Percentiles rank a stretch among this genome's conserved stretches.
These are phyloP conservation scores for Diplosoma virens DNA, from an alignment of 23 tunicate genomes.

Conservation along the genomic window DNA sequence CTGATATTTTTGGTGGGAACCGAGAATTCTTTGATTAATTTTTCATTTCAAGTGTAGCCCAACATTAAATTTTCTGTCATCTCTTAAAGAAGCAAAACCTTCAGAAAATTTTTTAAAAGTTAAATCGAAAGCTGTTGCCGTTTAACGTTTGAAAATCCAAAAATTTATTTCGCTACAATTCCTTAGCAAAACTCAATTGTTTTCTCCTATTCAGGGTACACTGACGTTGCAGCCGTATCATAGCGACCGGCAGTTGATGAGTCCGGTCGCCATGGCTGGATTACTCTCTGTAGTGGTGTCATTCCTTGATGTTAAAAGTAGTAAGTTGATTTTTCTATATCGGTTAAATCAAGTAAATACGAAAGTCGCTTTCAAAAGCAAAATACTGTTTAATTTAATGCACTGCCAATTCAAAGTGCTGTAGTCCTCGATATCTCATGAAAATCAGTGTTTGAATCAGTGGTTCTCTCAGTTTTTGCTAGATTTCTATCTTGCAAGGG, in stretches of 20 bases:
- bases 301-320: conserved; percentile 77
- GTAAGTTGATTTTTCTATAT: conserved; percentile 58
- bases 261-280: conserved; percentile 78
- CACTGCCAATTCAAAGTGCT: not conserved
- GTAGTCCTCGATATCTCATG: not conserved
- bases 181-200: too few relatives aligned
- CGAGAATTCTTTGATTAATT: too few relatives aligned
- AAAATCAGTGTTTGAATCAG: not conserved
- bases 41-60: not conserved
- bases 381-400: too few relatives aligned
- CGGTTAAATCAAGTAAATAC: not conserved
- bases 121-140: too few relatives aligned
- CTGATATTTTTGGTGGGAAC: too few relatives aligned
- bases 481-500: too few relatives aligned
- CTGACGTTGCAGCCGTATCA: conserved; percentile 92
- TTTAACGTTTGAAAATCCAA: too few relatives aligned
- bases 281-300: conserved; percentile 73
- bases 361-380: not conserved
- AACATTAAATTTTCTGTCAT: not conserved
- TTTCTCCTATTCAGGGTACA: conserved; percentile 67
- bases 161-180: too few relatives aligned
- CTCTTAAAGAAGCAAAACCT: too few relatives aligned
- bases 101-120: too few relatives aligned
- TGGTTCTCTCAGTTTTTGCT: too few relatives aligned
- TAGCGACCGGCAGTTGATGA: conserved; percentile 82